Conservation (phyloP, 2,113 vertebrate genomes). For the Solenodon paradoxus region DNA sequence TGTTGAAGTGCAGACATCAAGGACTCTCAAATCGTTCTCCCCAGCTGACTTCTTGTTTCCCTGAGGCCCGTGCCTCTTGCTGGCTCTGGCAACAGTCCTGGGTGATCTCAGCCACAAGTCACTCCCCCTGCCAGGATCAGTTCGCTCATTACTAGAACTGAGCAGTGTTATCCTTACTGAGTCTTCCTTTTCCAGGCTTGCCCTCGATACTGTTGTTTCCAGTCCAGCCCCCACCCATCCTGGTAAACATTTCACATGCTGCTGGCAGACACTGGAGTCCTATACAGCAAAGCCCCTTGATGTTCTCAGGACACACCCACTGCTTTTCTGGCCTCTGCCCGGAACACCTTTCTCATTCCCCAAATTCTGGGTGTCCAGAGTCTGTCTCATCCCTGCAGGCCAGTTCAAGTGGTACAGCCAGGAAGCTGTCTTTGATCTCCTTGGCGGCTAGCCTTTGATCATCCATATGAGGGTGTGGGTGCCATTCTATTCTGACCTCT, state of each 20-base stretch:
- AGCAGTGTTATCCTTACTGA: not conserved
- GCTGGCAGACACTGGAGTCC: not conserved
- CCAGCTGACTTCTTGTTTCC: not conserved
- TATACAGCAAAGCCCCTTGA: not conserved
- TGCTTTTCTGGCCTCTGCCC: not conserved
- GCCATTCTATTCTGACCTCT: too few species aligned
- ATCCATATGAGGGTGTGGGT: too few species aligned
- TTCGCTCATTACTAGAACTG: not conserved
- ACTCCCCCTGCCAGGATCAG: not conserved
- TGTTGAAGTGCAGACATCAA: too few species aligned
- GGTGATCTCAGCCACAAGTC: not conserved
- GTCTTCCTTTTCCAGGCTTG: not conserved
- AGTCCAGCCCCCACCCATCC: not conserved
- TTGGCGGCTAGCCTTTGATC: not conserved
- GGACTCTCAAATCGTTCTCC: not conserved
- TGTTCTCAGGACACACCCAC: not conserved
- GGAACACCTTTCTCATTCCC: not conserved
- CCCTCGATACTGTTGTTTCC: not conserved
- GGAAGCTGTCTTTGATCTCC: not conserved
- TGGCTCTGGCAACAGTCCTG: not conserved
- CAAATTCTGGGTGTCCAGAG: not conserved
- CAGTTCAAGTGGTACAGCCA: conserved; percentile 18
- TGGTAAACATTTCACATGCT: not conserved
- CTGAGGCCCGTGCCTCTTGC: not conserved
- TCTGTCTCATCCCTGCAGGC: conserved; percentile 7